A percentile compares a stretch with the other conserved stretches of the same genome.
These are phyloP conservation scores for Leucophenga montana DNA, from an alignment of 2,888 invertebrate genomes.

Conservation along the genomic window DNA sequence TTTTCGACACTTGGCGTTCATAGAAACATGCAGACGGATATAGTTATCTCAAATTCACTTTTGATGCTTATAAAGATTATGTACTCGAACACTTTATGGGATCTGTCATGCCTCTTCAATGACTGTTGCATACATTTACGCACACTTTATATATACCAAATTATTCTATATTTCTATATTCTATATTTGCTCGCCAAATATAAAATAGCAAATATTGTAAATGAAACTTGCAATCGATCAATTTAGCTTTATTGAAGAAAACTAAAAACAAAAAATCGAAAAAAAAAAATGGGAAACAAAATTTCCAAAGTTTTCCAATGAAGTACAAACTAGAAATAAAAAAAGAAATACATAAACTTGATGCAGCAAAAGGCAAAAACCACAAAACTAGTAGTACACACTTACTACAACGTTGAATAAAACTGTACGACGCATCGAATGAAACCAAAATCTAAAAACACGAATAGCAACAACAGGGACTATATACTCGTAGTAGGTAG, in stretches of 20 bases:
- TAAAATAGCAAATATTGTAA: constrained; percentile 1
- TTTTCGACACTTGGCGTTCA: no score
- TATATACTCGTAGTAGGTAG: not conserved
- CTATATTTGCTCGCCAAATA: not conserved
- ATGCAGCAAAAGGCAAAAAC: constrained; percentile 11
- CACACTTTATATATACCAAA: not conserved
- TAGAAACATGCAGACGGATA: no score
- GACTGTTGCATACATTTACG: not conserved
- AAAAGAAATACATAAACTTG: constrained; percentile 15
- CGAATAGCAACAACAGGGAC: not conserved
- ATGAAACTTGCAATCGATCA: constrained; percentile 26
- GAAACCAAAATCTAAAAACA: not conserved
- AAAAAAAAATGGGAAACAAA: not conserved
- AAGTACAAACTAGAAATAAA: constrained; percentile 11
- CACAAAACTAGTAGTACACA: not conserved
- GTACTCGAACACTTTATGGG: no score
- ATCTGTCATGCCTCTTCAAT: not conserved
- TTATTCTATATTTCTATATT: no score
- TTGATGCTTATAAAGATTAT: no score
- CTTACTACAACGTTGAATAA: constrained; percentile 1
- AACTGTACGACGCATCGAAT: not conserved
- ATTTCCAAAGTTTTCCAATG: constrained; percentile 31
- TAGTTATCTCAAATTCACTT: no score
- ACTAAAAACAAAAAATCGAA: not conserved
- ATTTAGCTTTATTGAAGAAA: constrained; percentile 26